phyloP scores from a whole-genome alignment of 2,113 vertebrate species.

The Isichthys henryi region DNA sequence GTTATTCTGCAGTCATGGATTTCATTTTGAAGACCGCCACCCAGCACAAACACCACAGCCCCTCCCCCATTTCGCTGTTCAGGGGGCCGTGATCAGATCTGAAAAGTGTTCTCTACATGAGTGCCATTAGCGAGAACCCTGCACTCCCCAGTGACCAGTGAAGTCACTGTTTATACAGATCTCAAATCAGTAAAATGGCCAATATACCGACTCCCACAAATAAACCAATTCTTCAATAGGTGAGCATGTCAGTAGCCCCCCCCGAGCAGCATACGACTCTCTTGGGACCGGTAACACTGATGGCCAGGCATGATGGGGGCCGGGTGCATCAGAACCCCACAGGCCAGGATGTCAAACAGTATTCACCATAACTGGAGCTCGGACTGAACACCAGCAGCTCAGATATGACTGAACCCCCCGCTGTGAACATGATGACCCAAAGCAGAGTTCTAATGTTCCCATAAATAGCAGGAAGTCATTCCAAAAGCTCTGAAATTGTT shows the following conservation, averaged over 20 bases:
- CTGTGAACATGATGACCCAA: neutral
- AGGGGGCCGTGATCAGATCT: neutral
- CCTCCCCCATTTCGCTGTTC: neutral
- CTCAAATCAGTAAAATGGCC: neutral
- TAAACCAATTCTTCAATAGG: neutral
- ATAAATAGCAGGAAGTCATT: neutral
- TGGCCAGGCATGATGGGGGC: neutral
- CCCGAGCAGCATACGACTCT: neutral
- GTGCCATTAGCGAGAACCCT: neutral
- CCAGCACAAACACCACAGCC: neutral
- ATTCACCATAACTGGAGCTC: neutral
- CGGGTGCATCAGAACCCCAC: neutral
- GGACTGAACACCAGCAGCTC: neutral
- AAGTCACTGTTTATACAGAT: conserved; percentile 2
- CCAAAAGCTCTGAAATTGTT: neutral
- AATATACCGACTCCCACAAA: neutral
- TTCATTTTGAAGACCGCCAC: neutral
- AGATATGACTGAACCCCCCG: neutral
- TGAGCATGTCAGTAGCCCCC: neutral
- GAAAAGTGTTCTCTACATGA: neutral
- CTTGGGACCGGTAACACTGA: neutral
- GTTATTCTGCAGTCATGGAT: neutral
- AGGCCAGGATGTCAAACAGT: neutral
- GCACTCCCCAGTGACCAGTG: neutral
- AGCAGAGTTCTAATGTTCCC: neutral